These are phyloP conservation scores for Prionace glauca DNA, from an alignment of 2,797 vertebrate species.

Conservation along the genomic window DNA sequence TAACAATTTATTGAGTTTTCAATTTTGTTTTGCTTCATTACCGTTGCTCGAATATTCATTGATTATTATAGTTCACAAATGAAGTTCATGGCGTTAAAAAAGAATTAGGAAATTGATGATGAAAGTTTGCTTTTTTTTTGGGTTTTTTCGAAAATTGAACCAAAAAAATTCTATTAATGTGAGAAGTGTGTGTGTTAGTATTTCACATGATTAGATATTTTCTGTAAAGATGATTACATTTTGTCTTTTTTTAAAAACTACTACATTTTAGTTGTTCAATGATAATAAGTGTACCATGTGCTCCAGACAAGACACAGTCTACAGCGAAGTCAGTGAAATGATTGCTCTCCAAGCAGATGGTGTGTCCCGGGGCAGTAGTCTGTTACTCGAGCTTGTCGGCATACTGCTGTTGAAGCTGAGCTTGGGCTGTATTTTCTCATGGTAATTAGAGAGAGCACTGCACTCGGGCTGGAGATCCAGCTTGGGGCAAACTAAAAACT, in stretches of 20 bases:
- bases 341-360: background rate
- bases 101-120: background rate
- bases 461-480: background rate
- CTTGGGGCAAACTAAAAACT: background rate
- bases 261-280: background rate
- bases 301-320: background rate
- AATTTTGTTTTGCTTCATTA: background rate
- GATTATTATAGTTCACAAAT: conserved; percentile 1
- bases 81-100: background rate
- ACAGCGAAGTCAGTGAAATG: background rate
- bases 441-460: background rate
- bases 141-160: background rate
- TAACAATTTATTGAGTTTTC: background rate
- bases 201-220: background rate
- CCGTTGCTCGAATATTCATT: background rate
- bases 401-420: background rate
- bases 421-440: background rate
- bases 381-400: background rate
- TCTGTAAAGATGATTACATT: background rate
- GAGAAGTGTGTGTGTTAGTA: background rate
- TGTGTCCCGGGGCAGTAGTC: background rate
- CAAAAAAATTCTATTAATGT: background rate
- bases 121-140: background rate
- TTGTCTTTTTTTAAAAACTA: background rate
- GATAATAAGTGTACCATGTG: background rate